phyloP scores from a whole-genome alignment of 92 coral and sea anemone species.

The Heteractis magnifica region DNA sequence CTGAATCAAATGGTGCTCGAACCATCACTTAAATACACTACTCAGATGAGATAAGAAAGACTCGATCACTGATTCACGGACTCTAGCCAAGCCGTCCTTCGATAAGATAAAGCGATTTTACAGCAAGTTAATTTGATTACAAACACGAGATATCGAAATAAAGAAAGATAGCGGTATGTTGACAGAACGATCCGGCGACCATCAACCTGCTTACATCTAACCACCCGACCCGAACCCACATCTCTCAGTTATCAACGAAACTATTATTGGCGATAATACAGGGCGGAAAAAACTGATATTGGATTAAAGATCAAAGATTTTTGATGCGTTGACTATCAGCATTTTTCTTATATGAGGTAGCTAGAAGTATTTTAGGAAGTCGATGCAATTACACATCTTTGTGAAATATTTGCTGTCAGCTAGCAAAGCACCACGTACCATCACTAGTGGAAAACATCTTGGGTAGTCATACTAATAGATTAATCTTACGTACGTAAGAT shows the following conservation, averaged over 20 bases:
- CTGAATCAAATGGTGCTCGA: background rate
- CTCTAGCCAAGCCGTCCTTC: background rate
- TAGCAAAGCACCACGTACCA: background rate
- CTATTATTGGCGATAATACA: too few species aligned
- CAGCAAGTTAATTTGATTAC: constrained; percentile 5
- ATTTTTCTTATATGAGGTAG: background rate
- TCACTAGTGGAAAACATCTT: too few species aligned
- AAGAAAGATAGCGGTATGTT: background rate
- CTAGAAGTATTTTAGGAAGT: background rate
- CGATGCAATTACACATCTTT: background rate
- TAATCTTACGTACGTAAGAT: background rate
- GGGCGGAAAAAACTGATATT: too few species aligned
- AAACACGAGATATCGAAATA: background rate
- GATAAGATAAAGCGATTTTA: background rate
- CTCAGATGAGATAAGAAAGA: background rate
- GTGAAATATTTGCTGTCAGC: background rate
- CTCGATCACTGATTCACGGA: background rate
- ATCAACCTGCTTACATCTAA: background rate
- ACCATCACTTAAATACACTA: background rate
- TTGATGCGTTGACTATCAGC: background rate
- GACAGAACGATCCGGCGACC: background rate
- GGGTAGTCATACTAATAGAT: too few species aligned
- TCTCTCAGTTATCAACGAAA: background rate
- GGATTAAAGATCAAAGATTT: too few species aligned
- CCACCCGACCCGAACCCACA: background rate